phyloP scores from a whole-genome alignment of 2,888 invertebrate genomes.

The Drosophila multiciliata region DNA sequence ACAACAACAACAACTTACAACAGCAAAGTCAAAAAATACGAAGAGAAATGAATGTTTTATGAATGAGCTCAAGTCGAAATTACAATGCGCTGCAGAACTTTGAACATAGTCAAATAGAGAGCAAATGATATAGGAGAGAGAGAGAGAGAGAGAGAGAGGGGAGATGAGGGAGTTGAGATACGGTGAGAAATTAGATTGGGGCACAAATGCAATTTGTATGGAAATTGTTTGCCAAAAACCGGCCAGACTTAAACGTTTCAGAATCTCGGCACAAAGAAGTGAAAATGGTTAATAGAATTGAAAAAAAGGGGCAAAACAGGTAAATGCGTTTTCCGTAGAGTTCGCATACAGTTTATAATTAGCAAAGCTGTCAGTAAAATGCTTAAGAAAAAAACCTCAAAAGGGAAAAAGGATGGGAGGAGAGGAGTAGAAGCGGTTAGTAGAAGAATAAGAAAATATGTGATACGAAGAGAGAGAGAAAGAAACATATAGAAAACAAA shows the following conservation, averaged over 20 bases:
- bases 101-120: not conserved
- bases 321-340: not conserved
- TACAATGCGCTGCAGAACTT: constrained; percentile 35
- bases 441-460: too few species aligned
- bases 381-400: not conserved
- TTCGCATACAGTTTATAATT: not conserved
- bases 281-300: not conserved
- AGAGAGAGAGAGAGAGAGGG: not conserved
- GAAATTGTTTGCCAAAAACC: constrained; percentile 7
- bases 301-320: not conserved
- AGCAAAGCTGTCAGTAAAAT: not conserved
- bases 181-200: not conserved
- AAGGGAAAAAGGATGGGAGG: not conserved
- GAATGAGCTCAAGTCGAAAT: constrained; percentile 35
- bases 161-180: not conserved
- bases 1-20: constrained; percentile 13
- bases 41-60: constrained; percentile 39
- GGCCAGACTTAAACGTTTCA: constrained; percentile 6
- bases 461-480: too few species aligned
- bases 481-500: not conserved
- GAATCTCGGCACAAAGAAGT: constrained; percentile 1
- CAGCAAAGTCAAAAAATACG: constrained; percentile 34
- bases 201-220: constrained; percentile 16
- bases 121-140: not conserved
- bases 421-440: not conserved